Evolutionary conservation across 2,888 invertebrate species (phyloP).

Genomic region (Brachycybe producta): DNA sequence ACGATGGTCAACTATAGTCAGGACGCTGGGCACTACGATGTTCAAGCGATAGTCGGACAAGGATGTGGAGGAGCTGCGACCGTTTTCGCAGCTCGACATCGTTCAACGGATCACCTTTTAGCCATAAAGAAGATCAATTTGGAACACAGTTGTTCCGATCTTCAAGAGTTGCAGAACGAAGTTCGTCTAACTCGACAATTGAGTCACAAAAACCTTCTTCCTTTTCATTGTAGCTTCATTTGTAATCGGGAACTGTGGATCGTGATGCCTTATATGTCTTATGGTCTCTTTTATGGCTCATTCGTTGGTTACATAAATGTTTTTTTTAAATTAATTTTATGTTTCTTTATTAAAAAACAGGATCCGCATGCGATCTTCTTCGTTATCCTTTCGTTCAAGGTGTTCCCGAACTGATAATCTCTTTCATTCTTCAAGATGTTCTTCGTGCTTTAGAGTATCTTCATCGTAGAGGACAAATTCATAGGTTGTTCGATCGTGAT

Average conservation of each 20-base stretch:
- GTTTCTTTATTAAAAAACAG: conserved; percentile 29
- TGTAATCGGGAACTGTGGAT: conserved; percentile 62
- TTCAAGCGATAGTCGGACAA: conserved; percentile 7
- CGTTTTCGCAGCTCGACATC: conserved; percentile 8
- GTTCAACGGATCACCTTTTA: neutral
- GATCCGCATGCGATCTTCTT: conserved; percentile 67
- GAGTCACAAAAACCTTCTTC: conserved; percentile 63
- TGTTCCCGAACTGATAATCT: conserved; percentile 66
- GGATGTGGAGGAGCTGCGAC: conserved; percentile 6
- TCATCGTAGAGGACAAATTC: conserved; percentile 69
- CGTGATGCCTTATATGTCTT: conserved; percentile 68
- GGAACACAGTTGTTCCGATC: conserved; percentile 8
- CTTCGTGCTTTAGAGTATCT: conserved; percentile 68
- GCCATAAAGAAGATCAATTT: conserved; percentile 10
- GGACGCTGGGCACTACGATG: conserved; percentile 9
- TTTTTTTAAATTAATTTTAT: conserved; percentile 6
- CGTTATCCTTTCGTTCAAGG: conserved; percentile 59
- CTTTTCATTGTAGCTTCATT: conserved; percentile 62
- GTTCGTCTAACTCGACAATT: conserved; percentile 61
- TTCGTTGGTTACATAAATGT: too few relatives aligned
- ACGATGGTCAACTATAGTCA: conserved; percentile 9
- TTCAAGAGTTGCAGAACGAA: conserved; percentile 47
- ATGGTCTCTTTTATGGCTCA: too few relatives aligned
- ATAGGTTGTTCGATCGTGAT: too few relatives aligned
- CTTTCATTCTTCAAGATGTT: conserved; percentile 63